Percentiles rank a stretch among this genome's conserved stretches.
These are phyloP conservation scores for Bugula neritina DNA, from an alignment of 2,888 invertebrate species.

Conservation along the genomic window DNA sequence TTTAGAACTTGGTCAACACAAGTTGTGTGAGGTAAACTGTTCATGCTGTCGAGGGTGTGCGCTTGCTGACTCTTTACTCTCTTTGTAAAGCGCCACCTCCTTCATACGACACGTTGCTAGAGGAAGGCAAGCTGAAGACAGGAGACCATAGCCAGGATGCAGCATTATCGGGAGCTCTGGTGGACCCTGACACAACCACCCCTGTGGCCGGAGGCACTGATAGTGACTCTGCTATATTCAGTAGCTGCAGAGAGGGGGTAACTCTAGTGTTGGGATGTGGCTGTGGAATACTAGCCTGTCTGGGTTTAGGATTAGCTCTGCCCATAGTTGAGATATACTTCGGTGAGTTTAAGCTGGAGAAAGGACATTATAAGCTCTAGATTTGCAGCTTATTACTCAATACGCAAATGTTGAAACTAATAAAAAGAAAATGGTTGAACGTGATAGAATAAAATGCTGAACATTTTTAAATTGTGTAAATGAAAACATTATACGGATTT, in stretches of 20 bases:
- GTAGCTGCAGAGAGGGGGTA: neutral
- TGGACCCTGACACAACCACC: neutral
- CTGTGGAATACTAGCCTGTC: neutral
- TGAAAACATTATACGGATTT: no score
- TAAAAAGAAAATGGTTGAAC: no score
- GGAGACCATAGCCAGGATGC: neutral
- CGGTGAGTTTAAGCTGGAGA: neutral
- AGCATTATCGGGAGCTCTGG: neutral
- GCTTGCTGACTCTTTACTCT: no score
- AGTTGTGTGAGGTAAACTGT: no score
- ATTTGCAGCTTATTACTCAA: neutral
- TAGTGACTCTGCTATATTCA: neutral
- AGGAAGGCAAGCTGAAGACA: neutral
- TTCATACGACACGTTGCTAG: neutral
- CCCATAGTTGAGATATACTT: neutral
- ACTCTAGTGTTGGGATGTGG: neutral
- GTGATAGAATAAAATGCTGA: no score
- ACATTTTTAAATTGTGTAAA: no score
- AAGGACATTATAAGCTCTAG: neutral
- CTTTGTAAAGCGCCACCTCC: neutral
- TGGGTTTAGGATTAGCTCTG: neutral
- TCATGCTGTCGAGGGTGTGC: no score
- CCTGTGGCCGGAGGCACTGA: neutral
- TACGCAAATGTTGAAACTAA: neutral
- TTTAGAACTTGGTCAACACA: no score